Base-by-base conservation (phyloP, 2,888 invertebrate genomes). In the Drosophila pseudotakahashii region DNA sequence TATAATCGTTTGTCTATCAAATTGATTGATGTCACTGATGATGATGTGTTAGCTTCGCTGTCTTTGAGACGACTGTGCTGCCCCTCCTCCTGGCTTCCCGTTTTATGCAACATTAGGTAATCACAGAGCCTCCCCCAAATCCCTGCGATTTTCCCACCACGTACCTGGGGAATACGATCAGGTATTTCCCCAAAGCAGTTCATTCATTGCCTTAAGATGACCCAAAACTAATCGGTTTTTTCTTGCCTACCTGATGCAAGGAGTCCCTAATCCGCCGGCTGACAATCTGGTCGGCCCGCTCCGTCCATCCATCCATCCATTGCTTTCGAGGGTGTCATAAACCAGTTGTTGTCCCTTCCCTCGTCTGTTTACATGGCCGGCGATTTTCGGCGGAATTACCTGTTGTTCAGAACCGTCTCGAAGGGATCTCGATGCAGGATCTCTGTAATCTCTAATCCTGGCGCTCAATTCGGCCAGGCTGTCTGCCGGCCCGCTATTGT, bases 91-190 rank as follows among this genome's bases (percentile, higher is more conserved):
- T 53, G 58, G 54, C 50, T 63, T 77, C 77, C 52, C 16, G 14
- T 83, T 83, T 81, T 85, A 87, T 87, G 75, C 76, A 87, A 84
- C 70, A 77, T 76, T 81, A 81, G 82, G 88, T 84, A 87, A 81
- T 67, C 55, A 39, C 58, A 14, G 54, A 60, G 48, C 44, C 60
- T 61, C 36, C 60, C 32, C 61, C 42, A 39, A 60, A 57, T 54
- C 50, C 51, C 39, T n/a, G 4, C 26, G 51, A 41, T 55, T 74
- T 85, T 82, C 81, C 81, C 79, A 84, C 62, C 68, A 39, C 39
- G 69, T 66, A 48, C 68, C 76, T 42, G 51, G 47, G 23, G 39
- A 19, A 10, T 11, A 10, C 11, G 42, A 13, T 19, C 68, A 82
- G 84, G 84, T 85, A 88, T 84, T 87, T 82, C 86, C 86, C 82